Evolutionary conservation across 2,888 invertebrate genomes (phyloP).

Genomic region (Microctonus aethiopoides): DNA sequence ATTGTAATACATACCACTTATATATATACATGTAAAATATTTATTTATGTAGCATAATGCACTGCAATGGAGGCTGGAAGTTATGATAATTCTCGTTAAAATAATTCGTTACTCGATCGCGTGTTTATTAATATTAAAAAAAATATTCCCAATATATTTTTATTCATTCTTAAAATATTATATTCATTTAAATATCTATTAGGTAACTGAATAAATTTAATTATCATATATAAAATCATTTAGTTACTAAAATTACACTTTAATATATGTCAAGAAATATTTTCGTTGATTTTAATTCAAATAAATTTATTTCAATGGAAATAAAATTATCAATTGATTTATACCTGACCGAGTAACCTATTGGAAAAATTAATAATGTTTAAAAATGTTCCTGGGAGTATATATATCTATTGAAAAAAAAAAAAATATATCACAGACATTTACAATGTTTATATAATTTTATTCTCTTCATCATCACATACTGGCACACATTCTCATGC

Average conservation of each 20-base stretch:
- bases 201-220: too few species aligned
- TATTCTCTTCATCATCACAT: not conserved
- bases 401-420: too few species aligned
- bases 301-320: not conserved
- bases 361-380: conserved; percentile 17
- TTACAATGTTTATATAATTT: too few species aligned
- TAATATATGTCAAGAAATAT: too few species aligned
- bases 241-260: too few species aligned
- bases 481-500: conserved; percentile 39
- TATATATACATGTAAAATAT: not conserved
- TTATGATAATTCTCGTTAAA: too few species aligned
- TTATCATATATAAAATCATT: too few species aligned
- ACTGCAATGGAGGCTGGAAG: not conserved
- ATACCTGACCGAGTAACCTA: conserved; percentile 32
- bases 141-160: not conserved
- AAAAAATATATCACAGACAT: too few species aligned
- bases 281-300: not conserved
- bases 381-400: conserved; percentile 5
- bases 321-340: conserved; percentile 15
- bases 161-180: too few species aligned
- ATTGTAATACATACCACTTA: conserved; percentile 7
- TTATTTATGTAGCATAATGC: not conserved
- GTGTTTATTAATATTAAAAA: too few species aligned
- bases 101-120: too few species aligned
- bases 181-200: too few species aligned